Evolutionary conservation across 2,888 invertebrate genomes (phyloP).

Genomic region (Sussaba pulchella): DNA sequence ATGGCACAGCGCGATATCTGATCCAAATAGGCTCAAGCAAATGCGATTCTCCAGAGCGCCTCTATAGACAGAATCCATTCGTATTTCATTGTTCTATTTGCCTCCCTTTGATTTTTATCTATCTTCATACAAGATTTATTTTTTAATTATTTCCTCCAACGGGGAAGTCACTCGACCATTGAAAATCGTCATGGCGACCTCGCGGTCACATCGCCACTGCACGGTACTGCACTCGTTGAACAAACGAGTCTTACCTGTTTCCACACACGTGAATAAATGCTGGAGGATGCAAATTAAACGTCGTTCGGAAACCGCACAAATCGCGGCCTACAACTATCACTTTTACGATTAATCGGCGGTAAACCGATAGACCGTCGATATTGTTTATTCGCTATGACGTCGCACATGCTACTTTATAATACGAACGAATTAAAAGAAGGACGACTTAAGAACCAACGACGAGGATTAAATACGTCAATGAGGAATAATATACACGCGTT

Average conservation of each 20-base stretch:
- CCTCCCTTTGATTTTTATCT: background rate
- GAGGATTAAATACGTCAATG: constrained; percentile 1
- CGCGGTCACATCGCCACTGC: constrained; percentile 55
- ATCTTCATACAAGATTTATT: constrained; percentile 1
- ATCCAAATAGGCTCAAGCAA: no score
- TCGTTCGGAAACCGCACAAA: background rate
- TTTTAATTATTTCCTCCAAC: constrained; percentile 21
- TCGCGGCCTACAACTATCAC: constrained; percentile 46
- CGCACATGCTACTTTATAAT: constrained; percentile 24
- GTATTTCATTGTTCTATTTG: constrained; percentile 14
- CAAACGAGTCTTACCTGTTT: constrained; percentile 17
- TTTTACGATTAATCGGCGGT: constrained; percentile 44
- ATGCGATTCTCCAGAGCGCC: no score
- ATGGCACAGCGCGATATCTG: no score
- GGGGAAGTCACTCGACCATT: constrained; percentile 60
- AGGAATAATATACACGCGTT: background rate
- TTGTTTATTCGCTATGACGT: background rate
- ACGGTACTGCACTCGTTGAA: constrained; percentile 46
- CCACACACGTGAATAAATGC: background rate
- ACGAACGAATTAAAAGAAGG: constrained; percentile 21
- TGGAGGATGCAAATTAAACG: constrained; percentile 53
- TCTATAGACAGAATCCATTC: no score
- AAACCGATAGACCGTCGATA: background rate
- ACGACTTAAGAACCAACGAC: constrained; percentile 22
- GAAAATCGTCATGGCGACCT: constrained; percentile 58